A percentile compares a stretch with the other conserved stretches of the same genome.
phyloP scores from a whole-genome alignment of 2,113 vertebrate genomes.

The Tychaedon coryphoeus region DNA sequence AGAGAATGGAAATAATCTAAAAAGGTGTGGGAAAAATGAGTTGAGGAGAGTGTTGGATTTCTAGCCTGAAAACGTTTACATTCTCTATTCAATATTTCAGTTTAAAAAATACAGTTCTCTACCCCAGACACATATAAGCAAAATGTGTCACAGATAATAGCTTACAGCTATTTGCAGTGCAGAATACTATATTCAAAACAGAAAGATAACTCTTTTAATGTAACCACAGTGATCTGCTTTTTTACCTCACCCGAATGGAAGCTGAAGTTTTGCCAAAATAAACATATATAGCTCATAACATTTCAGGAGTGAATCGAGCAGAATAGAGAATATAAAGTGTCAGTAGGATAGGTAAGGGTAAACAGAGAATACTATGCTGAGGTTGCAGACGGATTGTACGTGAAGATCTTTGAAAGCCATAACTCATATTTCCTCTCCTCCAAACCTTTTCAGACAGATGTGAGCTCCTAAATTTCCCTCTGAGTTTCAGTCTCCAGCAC shows the following conservation, averaged over 20 bases:
- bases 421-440: not conserved
- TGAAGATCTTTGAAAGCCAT: not conserved
- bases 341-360: not conserved
- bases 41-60: not conserved
- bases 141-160: not conserved
- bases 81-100: not conserved
- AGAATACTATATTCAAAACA: not conserved
- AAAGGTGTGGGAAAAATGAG: not conserved
- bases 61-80: not conserved
- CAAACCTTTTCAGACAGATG: not conserved
- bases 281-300: not conserved
- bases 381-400: accelerated
- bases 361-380: not conserved
- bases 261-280: not conserved
- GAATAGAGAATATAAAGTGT: not conserved
- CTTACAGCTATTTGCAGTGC: not conserved
- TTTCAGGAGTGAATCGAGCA: not conserved
- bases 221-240: not conserved
- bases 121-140: not conserved
- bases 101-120: not conserved
- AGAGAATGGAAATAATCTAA: not conserved
- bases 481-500: not conserved
- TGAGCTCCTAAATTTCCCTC: not conserved
- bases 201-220: not conserved
- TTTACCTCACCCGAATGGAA: not conserved